Evolutionary conservation across 2,797 vertebrate genomes (phyloP), one percentile per base, ranked within the genome.

Genomic region (Tenualosa ilisha): DNA sequence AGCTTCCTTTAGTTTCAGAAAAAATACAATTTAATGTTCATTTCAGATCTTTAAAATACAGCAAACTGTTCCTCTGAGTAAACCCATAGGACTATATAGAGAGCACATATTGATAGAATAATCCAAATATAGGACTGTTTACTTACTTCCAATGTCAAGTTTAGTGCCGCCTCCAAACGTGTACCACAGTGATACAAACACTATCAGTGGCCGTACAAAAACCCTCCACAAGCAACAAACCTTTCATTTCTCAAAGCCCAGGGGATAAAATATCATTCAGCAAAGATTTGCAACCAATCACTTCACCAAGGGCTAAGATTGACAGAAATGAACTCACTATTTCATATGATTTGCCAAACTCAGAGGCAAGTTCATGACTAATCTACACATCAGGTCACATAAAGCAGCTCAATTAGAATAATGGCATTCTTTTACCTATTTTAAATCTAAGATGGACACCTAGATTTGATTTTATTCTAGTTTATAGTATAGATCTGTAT

Each of bases 81-180:
- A 51, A 51, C 50, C 50, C 50, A 51, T 51, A 9, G 50, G 50
- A 51, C 50, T 51, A 51, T 51, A 51, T 51, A 51, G 50, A 51
- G 50, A 51, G 50, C 59, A 63, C n/a, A 63, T 63, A 63, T 22
- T 56, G 3, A 68, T 13, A 37, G 63, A 26, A 68, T 68, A 15
- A 12, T 12, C 11, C 63, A 31, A 37, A 68, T 37, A 5, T 24
- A 9, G 8, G 59, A 63, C n/a, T 9, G 59, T 68, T 37, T 26
- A 85, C 85, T 85, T 85, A 85, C 85, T 82, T 37, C 61, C 81
- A 85, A 82, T 37, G 15, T 85, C 59, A 81, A 85, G 85, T 82
- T 46, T 65, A 85, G 81, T 72, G 59, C 85, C 59, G 50, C 68
- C 26, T 37, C 63, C 24, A 68, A 68, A 37, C 63, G 63, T 68